Base-by-base conservation (phyloP, 2,797 vertebrate genomes). In the Catamblyrhynchus diadema region DNA sequence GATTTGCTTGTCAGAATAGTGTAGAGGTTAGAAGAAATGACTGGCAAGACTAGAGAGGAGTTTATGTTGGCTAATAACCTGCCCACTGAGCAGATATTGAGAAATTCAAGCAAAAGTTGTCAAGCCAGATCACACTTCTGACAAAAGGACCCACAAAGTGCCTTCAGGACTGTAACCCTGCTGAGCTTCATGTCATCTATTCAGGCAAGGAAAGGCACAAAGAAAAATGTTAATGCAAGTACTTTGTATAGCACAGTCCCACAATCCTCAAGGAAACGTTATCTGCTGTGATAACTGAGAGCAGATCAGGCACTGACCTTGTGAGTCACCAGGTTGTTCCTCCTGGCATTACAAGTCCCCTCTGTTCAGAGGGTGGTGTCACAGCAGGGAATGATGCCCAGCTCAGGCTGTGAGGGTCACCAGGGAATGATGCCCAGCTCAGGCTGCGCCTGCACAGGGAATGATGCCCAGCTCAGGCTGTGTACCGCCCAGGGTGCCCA, bases 401-500 rank as follows among this genome's bases (percentile, higher is more conserved):
- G 86, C 85, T 50, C 57, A 3, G 41, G 12, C 44, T 12, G 30
- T 3, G 23, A n/a, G 53, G 48, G 22, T 72, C 22, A 20, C 27
- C 42, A n/a, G 53, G 42, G 44, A 60, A 41, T 0, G 59, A 21
- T 12, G 51, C 61, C 5, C 57, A 61, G 86, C 85, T 50, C 57
- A 3, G 41, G 33, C 57, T 35, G 8, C 5, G 47, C 47, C 45
- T 48, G 47, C 14, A 1, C 41, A 30, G 47, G 42, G 47, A 54
- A 39, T 0, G 57, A n/a, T 12, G 51, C 64, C 8, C 56, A 22
- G 44, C 44, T 45, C 21, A 24, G 45, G 13, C 23, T 47, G 45
- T 22, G 48, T 4, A 10, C 66, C 44, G 22, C 59, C n/a, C 4
- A 0, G 32, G 16, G 2, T 8, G 10, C 50, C 66, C 1, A 0